Evolutionary conservation across 2,888 invertebrate genomes (phyloP), one percentile per base, ranked within the genome.

Genomic region (Apodemia zela): DNA sequence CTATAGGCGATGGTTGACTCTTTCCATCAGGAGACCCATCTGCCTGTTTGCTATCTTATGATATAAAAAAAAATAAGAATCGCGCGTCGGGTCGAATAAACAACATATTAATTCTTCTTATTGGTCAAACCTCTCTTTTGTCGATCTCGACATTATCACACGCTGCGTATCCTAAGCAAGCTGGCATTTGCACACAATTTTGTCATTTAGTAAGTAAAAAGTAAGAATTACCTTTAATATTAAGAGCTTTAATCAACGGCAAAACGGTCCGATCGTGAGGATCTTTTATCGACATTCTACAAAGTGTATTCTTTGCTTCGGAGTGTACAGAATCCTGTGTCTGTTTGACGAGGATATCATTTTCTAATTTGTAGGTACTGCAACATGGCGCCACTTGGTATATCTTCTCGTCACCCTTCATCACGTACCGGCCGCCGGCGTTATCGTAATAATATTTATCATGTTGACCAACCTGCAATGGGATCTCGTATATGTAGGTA

Each of bases 351-450:
- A 73, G 67, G 10, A 79, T 63, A 0, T 78, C 75, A 1, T 78
- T 72, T 2, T 70, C 68, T 4, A 87, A 65, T 1, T 74, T 75
- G 69, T 84, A 86, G 1, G 75, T 66, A 66, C 84, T 86, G 1
- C 80, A 75, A 71, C 89, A 89, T 0, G 79, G 67, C 0, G 77
- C 81, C 10, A 74, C 65, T 68, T 87, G 82, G 70, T 89, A 84
- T 0, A 82, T 6, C 65, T 83, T 87, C 17, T 79, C 71, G 0
- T 76, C 77, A 2, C 74, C 65, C 38, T 77, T 68, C 5, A 73
- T 61, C 2, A 74, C 25, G 65, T 84, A 85, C 2, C 87, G 82
- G 5, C 90, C 89, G 59, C 70, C 66, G 6, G 70, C 67, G 62
- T 45, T 45, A 7, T 89, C 85, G 69, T 75, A 85, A 62, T 74